Evolutionary conservation across 2,113 vertebrate genomes (phyloP), one percentile per base, ranked within the genome.

Genomic region (Lasiurus cinereus): DNA sequence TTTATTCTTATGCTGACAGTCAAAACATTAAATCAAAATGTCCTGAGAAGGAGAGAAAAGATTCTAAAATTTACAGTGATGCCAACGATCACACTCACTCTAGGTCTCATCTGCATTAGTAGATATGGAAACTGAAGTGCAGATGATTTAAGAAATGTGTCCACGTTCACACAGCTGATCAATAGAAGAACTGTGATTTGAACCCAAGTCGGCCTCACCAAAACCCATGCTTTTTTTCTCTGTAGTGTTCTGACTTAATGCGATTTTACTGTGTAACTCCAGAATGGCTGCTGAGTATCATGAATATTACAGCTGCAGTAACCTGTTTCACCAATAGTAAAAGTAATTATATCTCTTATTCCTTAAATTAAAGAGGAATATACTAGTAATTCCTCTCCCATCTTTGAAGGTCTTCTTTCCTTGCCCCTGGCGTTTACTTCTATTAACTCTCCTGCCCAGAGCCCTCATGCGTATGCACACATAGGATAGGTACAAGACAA

Each of bases 401-500:
- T 29, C 46, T 80, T 73, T 14, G 11, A 93, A 85, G 36, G 2
- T n/a, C 31, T 83, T 92, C 8, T 14, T 82, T 82, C 31, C 78
- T 72, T 59, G 12, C 11, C 5, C 5, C 2, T 85, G 31, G 10
- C 16, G 22, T 69, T 83, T n/a, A 54, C 8, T 52, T 22, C 19
- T 48, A 6, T 29, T 8, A 64, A 16, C 19, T 50, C 46, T 3
- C 14, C 13, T 0, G 18, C 10, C 11, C 7, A 52, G 24, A 36
- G 21, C 21, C 56, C 1, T 9, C 33, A 69, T 6, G 43, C 8
- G 4, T 12, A 2, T 8, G 6, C 6, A 16, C 46, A 27, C 19
- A 0, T 0, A 6, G 22, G 10, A 3, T 27, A 29, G 31, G 8
- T n/a, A 24, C 3, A 8, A 50, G 31, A 39, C 15, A 29, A 21